Evolutionary conservation across 2,113 vertebrate species (phyloP).

Genomic region (Melozone crissalis): DNA sequence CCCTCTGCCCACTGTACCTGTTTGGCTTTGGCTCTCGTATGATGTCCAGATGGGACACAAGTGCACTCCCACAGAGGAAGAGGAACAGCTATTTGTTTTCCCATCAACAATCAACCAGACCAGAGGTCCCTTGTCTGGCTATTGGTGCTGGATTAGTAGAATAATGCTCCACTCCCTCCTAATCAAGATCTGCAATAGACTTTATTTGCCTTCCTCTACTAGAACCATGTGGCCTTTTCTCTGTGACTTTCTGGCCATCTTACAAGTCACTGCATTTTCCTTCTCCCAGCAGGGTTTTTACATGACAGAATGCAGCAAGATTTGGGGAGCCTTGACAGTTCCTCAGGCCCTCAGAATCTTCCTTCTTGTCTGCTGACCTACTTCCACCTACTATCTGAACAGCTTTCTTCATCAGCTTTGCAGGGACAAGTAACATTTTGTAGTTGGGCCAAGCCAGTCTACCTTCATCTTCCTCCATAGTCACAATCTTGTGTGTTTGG

Average conservation of each 20-base stretch:
- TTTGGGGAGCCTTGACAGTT: neutral
- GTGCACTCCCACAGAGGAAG: neutral
- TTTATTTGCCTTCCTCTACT: neutral
- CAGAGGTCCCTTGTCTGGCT: neutral
- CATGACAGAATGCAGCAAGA: neutral
- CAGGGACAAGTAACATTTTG: neutral
- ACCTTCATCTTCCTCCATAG: neutral
- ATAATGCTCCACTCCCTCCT: neutral
- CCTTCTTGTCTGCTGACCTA: neutral
- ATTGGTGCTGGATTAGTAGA: neutral
- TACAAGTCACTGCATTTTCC: neutral
- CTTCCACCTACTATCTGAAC: neutral
- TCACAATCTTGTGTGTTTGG: neutral
- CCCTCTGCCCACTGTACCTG: neutral
- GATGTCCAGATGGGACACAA: neutral
- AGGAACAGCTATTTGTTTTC: neutral
- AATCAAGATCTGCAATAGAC: neutral
- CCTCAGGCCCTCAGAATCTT: neutral
- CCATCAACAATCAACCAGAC: neutral
- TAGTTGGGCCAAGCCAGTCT: neutral
- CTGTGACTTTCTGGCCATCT: neutral
- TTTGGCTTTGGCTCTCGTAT: neutral
- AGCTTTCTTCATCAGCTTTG: neutral
- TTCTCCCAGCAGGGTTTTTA: neutral
- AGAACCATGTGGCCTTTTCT: neutral